Conservation (phyloP, 2,797 vertebrate species). For the Nannoperca obscura region DNA sequence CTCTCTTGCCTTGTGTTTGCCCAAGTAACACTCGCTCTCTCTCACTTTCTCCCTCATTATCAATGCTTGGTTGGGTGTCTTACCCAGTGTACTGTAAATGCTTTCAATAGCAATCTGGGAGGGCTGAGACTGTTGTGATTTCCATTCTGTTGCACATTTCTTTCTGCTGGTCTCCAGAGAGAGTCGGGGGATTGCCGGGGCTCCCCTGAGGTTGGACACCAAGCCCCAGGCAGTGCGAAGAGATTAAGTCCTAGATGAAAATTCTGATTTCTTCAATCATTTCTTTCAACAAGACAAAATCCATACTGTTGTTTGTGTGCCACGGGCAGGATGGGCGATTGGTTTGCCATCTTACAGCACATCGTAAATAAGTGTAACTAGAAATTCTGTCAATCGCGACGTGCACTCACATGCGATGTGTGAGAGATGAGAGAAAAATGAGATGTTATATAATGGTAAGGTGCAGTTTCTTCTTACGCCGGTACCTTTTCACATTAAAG, state of each 20-base stretch:
- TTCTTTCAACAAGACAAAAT: slow-evolving; percentile 55
- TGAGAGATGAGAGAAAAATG: neutral
- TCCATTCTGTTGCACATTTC: slow-evolving; percentile 84
- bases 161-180: slow-evolving; percentile 75
- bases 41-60: slow-evolving; percentile 74
- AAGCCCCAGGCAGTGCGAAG: slow-evolving; percentile 75
- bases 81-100: slow-evolving; percentile 84
- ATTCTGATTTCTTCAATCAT: slow-evolving; percentile 74
- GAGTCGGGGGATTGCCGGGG: slow-evolving; percentile 66
- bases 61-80: slow-evolving; percentile 80
- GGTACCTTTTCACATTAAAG: slow-evolving; percentile 37
- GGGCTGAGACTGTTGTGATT: slow-evolving; percentile 80
- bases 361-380: slow-evolving; percentile 51
- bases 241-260: slow-evolving; percentile 82
- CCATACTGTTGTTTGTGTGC: slow-evolving; percentile 55
- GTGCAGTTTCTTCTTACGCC: slow-evolving; percentile 9
- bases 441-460: slow-evolving; percentile 28
- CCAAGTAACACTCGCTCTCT: slow-evolving; percentile 31
- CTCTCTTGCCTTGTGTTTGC: slow-evolving; percentile 50
- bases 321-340: slow-evolving; percentile 41
- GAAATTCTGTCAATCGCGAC: slow-evolving; percentile 32
- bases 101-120: slow-evolving; percentile 81
- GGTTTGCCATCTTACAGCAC: slow-evolving; percentile 42
- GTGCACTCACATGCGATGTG: slow-evolving; percentile 23
- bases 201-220: slow-evolving; percentile 80